These are phyloP conservation scores for Chrysolina haemoptera DNA, from an alignment of 2,888 invertebrate species.

Conservation along the genomic window DNA sequence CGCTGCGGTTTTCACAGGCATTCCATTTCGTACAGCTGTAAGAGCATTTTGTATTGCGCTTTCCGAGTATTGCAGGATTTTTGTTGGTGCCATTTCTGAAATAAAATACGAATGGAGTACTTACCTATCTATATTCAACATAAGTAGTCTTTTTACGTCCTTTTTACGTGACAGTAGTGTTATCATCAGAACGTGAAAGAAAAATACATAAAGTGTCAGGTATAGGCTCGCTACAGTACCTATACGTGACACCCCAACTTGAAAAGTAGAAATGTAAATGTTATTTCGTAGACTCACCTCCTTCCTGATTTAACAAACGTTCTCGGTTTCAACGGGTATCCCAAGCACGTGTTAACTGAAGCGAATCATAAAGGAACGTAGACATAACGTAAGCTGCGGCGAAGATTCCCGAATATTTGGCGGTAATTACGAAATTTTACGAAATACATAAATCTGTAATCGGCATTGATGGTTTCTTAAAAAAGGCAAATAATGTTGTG, in stretches of 20 bases:
- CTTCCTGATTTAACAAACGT: conserved; percentile 12
- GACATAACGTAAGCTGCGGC: no score
- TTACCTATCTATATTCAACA: conserved; percentile 14
- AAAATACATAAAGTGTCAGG: conserved; percentile 22
- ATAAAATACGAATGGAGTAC: conserved; percentile 14
- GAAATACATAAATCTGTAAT: no score
- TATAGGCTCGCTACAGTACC: conserved; percentile 15
- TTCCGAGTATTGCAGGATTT: conserved; percentile 19
- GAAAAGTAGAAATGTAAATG: conserved; percentile 10
- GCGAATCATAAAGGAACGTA: no score
- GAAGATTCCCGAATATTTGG: no score
- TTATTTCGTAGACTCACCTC: conserved; percentile 7
- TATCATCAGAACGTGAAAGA: neutral
- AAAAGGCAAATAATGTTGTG: no score
- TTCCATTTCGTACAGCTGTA: neutral
- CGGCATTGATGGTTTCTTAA: no score
- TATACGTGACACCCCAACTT: conserved; percentile 22
- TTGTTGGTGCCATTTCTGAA: conserved; percentile 27
- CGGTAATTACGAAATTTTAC: no score
- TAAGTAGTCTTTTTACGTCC: neutral
- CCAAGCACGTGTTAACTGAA: no score
- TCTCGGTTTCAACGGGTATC: no score
- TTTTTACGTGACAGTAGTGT: neutral
- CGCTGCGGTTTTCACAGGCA: neutral
- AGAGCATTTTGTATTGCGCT: conserved; percentile 13